Conservation (phyloP, 2,888 invertebrate species). For the Hyles lineata region DNA sequence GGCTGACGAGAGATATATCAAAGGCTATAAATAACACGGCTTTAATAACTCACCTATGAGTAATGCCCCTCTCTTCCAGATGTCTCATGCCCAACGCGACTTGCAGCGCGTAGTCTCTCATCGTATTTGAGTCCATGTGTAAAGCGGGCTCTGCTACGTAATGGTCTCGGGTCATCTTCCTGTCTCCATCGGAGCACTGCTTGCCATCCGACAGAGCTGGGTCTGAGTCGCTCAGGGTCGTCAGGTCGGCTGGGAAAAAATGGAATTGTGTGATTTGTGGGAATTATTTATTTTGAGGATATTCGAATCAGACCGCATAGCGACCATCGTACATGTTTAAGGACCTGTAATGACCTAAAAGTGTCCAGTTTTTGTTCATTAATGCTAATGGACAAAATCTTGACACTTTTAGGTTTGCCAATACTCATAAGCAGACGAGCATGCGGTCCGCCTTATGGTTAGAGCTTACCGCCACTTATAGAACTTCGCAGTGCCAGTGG, state of each 20-base stretch:
- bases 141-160: constrained; percentile 78
- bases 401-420: no score
- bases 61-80: constrained; percentile 88
- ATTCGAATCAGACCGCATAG: no score
- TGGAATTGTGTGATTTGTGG: background rate
- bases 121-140: constrained; percentile 68
- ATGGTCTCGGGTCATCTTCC: constrained; percentile 56
- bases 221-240: constrained; percentile 79
- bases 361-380: no score
- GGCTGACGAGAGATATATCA: no score
- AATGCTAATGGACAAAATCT: no score
- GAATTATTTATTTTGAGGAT: no score
- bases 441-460: no score
- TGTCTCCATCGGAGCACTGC: constrained; percentile 49
- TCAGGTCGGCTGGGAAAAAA: constrained; percentile 81
- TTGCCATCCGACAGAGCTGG: constrained; percentile 63
- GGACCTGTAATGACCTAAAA: no score
- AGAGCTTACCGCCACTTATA: no score
- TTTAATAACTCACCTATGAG: constrained; percentile 85
- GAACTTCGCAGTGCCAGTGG: no score
- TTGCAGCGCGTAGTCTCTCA: constrained; percentile 91
- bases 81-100: constrained; percentile 93
- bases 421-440: no score
- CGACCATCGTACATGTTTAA: no score
- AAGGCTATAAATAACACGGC: background rate